Conservation (phyloP, 1,140 invertebrate species). For the Papilio dardanus region DNA sequence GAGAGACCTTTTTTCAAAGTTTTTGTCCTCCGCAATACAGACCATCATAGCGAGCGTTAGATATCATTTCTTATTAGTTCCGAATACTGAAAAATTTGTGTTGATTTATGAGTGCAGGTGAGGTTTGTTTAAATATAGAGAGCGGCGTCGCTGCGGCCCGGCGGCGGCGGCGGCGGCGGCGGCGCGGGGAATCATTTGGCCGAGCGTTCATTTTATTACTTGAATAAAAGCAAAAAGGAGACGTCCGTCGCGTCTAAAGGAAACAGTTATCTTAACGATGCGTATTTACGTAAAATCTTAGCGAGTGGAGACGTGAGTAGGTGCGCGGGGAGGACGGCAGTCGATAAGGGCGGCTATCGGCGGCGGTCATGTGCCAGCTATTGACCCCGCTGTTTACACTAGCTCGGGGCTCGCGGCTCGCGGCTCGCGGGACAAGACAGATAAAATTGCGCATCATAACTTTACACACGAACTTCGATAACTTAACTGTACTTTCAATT, state of each 20-base stretch:
- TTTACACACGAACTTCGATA: conserved; percentile 62
- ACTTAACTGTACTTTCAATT: conserved; percentile 60
- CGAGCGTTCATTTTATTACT: conserved; percentile 40
- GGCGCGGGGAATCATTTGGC: conserved; percentile 8
- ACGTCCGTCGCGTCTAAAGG: conserved; percentile 64
- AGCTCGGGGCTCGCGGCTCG: too few species aligned
- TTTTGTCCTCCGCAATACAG: conserved; percentile 59
- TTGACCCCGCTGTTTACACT: conserved; percentile 75
- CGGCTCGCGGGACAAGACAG: conserved; percentile 42
- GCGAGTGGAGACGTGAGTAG: conserved; percentile 25
- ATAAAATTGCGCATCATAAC: conserved; percentile 47
- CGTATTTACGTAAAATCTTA: conserved; percentile 78
- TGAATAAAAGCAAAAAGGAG: conserved; percentile 70
- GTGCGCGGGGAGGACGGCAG: conserved; percentile 60
- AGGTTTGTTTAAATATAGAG: conserved; percentile 39
- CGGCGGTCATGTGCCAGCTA: conserved; percentile 75
- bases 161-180: too few species aligned
- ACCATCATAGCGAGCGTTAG: conserved; percentile 20
- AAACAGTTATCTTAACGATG: conserved; percentile 78
- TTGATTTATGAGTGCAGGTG: conserved; percentile 12
- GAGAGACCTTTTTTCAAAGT: conserved; percentile 60
- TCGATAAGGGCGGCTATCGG: conserved; percentile 70
- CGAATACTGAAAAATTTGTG: conserved; percentile 4
- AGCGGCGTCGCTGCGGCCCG: not conserved
- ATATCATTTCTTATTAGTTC: conserved; percentile 10